Evolutionary conservation across 2,113 vertebrate genomes (phyloP).

Genomic region (Heterocephalus glaber): DNA sequence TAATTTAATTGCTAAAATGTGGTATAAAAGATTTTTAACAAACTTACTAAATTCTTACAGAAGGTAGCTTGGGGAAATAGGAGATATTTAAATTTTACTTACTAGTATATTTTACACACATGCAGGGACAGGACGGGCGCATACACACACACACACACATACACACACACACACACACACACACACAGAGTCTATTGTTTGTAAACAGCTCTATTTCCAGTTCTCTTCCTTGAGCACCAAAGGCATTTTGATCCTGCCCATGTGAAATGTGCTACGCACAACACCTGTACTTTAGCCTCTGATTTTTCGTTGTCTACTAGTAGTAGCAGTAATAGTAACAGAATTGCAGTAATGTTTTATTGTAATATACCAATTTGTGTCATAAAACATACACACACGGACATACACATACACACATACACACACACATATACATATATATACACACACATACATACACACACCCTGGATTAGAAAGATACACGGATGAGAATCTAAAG

Average conservation of each 20-base stretch:
- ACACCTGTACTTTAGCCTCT: background rate
- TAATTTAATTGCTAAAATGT: conserved; percentile 49
- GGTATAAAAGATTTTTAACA: background rate
- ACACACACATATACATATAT: too few species aligned
- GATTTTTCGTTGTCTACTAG: background rate
- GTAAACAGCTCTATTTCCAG: background rate
- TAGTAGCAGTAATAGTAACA: background rate
- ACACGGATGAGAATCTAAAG: background rate
- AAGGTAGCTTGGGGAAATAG: background rate
- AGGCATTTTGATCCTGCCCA: background rate
- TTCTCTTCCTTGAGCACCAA: background rate
- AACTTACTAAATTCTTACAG: background rate
- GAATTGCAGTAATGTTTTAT: background rate
- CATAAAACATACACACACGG: background rate
- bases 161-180: background rate
- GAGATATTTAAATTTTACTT: background rate
- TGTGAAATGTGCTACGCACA: background rate
- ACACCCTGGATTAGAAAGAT: background rate
- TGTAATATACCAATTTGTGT: background rate
- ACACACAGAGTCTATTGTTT: background rate
- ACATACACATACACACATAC: too few species aligned
- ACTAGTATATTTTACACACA: background rate
- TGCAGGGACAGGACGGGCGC: too few species aligned
- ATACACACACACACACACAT: background rate
- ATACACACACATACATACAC: too few species aligned